Conservation (phyloP, 2,797 vertebrate genomes). For the Microchirus variegatus region DNA sequence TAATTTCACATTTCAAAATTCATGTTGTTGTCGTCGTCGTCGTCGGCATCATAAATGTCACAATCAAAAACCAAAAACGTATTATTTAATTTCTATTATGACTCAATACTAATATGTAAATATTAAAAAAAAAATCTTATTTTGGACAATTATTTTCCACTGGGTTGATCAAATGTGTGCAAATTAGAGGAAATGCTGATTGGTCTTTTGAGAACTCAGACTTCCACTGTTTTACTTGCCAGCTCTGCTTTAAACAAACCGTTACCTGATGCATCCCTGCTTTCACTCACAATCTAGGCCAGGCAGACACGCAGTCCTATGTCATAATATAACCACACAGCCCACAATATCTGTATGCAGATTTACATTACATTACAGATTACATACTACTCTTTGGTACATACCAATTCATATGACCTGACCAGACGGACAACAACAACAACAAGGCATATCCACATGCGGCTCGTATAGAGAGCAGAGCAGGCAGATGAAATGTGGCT, state of each 20-base stretch:
- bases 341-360: conserved; percentile 35
- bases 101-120: no score
- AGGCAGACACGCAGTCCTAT: conserved; percentile 50
- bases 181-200: no score
- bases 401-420: background rate
- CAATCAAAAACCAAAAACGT: no score
- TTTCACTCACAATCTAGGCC: conserved; percentile 65
- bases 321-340: conserved; percentile 53
- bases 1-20: no score
- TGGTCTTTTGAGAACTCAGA: background rate
- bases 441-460: conserved; percentile 40
- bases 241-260: conserved; percentile 10
- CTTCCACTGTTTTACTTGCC: background rate
- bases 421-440: background rate
- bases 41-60: no score
- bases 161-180: no score
- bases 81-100: no score
- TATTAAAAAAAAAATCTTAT: no score
- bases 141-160: no score
- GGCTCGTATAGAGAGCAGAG: conserved; percentile 11
- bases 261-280: conserved; percentile 50
- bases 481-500: conserved; percentile 71
- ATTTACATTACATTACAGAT: conserved; percentile 34
- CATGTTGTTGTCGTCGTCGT: no score
- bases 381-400: background rate